Conservation (phyloP, 2,113 vertebrate species). For the Cisticola juncidis region DNA sequence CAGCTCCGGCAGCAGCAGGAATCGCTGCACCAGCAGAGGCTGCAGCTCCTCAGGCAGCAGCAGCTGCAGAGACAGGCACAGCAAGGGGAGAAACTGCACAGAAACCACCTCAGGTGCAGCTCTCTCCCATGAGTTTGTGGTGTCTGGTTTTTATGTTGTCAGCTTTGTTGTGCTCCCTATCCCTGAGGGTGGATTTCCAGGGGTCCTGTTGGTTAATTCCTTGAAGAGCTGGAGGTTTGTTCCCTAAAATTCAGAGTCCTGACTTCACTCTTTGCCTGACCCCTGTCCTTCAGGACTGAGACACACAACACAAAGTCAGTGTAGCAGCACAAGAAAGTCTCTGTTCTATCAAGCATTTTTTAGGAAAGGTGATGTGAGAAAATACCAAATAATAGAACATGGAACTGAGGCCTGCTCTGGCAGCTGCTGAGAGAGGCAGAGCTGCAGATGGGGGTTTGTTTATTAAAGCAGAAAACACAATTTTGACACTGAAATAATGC, state of each 20-base stretch:
- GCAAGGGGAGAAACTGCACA: slow-evolving; percentile 70
- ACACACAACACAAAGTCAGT: background rate
- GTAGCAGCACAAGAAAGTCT: background rate
- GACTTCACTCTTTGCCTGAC: background rate
- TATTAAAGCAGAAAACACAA: background rate
- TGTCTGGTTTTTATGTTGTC: background rate
- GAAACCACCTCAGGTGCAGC: slow-evolving; percentile 60
- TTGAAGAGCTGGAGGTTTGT: background rate
- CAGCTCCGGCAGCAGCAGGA: slow-evolving; percentile 80
- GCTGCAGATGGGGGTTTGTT: background rate
- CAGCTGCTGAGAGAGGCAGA: background rate
- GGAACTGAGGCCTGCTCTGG: background rate
- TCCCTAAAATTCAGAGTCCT: background rate
- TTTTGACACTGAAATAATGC: background rate
- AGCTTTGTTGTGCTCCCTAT: background rate
- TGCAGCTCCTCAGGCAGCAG: slow-evolving; percentile 79
- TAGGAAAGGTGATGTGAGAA: background rate
- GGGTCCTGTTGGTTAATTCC: background rate
- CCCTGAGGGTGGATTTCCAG: background rate
- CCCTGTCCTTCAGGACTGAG: background rate
- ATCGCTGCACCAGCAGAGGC: slow-evolving; percentile 77
- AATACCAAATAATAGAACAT: background rate
- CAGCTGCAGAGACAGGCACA: slow-evolving; percentile 75
- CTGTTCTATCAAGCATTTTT: background rate
- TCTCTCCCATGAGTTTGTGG: background rate